Evolutionary conservation across 2,888 invertebrate species (phyloP).

Genomic region (Drosophila mimica): DNA sequence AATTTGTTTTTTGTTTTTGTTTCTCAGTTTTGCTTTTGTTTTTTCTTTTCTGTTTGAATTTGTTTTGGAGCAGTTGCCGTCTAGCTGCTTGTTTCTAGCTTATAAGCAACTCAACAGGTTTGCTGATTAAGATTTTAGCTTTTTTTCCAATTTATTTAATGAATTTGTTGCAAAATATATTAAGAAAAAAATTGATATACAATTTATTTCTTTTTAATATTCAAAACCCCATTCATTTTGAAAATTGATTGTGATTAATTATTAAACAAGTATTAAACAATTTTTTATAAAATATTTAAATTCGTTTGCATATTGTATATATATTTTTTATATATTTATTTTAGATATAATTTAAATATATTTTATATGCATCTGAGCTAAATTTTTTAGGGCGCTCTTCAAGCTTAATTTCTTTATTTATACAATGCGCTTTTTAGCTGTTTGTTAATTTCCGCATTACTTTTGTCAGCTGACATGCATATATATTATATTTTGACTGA

Average conservation of each 20-base stretch:
- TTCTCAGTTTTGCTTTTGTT: slow-evolving; percentile 21
- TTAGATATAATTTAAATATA: too few species aligned
- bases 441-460: slow-evolving; percentile 23
- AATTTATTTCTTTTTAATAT: not conserved
- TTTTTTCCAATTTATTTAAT: slow-evolving; percentile 31
- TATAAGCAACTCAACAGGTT: slow-evolving; percentile 66
- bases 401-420: not conserved
- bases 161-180: slow-evolving; percentile 56
- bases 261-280: not conserved
- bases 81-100: slow-evolving; percentile 14
- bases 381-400: not conserved
- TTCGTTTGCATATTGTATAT: not conserved
- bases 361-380: not conserved
- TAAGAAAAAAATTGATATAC: not conserved
- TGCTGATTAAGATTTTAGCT: slow-evolving; percentile 57
- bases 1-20: slow-evolving; percentile 9
- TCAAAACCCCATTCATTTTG: not conserved
- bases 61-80: slow-evolving; percentile 17
- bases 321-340: not conserved
- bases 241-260: not conserved
- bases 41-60: slow-evolving; percentile 14
- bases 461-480: not conserved
- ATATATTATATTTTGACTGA: slow-evolving; percentile 13
- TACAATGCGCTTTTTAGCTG: not conserved
- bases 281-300: not conserved